Conservation (phyloP, 2,888 invertebrate species). For the Drosophila bunnanda region DNA sequence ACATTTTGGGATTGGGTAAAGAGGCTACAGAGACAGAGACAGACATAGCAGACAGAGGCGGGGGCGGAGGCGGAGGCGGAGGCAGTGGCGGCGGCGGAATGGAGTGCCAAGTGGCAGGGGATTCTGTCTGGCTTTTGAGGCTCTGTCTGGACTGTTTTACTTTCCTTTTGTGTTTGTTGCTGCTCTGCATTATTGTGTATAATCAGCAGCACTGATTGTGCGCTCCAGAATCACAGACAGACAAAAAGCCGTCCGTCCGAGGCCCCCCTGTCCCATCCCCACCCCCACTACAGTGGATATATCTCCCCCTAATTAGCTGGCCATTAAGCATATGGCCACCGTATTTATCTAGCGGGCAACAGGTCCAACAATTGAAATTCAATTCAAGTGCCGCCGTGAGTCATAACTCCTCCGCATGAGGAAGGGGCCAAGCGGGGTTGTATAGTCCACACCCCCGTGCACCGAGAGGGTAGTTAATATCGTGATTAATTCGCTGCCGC, state of each 20-base stretch:
- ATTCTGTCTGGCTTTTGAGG: constrained; percentile 44
- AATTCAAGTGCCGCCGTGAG: constrained; percentile 72
- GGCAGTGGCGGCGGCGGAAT: not conserved
- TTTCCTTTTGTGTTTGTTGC: constrained; percentile 38
- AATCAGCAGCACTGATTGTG: constrained; percentile 65
- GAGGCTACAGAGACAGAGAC: constrained; percentile 8
- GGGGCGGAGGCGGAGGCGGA: not conserved
- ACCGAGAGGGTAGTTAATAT: constrained; percentile 72
- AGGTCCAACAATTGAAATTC: constrained; percentile 55
- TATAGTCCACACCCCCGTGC: not conserved
- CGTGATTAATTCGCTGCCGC: constrained; percentile 73
- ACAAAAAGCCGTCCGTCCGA: constrained; percentile 16
- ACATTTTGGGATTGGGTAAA: constrained; percentile 49
- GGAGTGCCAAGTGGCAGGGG: constrained; percentile 2
- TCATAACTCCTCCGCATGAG: constrained; percentile 64
- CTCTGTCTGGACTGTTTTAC: constrained; percentile 46
- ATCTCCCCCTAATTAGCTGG: constrained; percentile 58
- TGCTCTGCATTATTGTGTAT: constrained; percentile 54
- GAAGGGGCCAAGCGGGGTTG: not conserved
- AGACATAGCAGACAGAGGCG: not conserved
- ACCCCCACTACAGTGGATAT: constrained; percentile 8
- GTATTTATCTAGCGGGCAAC: constrained; percentile 48
- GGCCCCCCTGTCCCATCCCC: not conserved
- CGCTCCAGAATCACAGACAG: constrained; percentile 46
- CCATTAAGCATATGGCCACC: constrained; percentile 36